Conservation (phyloP, 2,888 invertebrate genomes). For the Chelonus formosanus region DNA sequence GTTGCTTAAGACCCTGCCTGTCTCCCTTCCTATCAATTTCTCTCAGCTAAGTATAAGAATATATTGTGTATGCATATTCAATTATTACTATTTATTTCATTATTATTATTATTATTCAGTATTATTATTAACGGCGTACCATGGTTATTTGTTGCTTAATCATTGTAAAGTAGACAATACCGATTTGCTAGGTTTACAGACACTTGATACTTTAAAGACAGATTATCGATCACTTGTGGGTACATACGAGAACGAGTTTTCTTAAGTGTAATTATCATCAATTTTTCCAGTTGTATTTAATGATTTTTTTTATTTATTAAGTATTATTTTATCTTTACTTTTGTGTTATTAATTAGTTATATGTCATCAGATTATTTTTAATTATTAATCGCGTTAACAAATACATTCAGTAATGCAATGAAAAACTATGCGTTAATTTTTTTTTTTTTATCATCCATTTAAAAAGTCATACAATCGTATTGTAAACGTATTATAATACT, state of each 20-base stretch:
- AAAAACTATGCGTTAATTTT: conserved; percentile 39
- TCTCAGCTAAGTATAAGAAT: conserved; percentile 58
- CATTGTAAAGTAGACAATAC: conserved; percentile 59
- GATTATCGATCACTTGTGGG: conserved; percentile 36
- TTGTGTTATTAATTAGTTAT: conserved; percentile 5
- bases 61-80: conserved; percentile 54
- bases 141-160: conserved; percentile 47
- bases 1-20: conserved; percentile 25
- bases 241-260: conserved; percentile 27
- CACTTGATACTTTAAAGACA: conserved; percentile 60
- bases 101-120: conserved; percentile 38
- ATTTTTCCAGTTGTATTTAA: too few species aligned
- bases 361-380: conserved; percentile 10
- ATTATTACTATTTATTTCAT: conserved; percentile 53
- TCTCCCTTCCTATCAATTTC: conserved; percentile 26
- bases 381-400: conserved; percentile 24
- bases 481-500: conserved; percentile 38
- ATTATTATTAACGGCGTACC: conserved; percentile 46
- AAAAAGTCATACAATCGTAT: conserved; percentile 35
- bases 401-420: conserved; percentile 38
- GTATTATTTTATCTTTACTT: conserved; percentile 9
- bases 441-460: conserved; percentile 34
- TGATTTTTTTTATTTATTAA: conserved; percentile 9
- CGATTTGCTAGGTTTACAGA: conserved; percentile 54
- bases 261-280: not conserved